Conservation (phyloP, 2,888 invertebrate genomes). For the Thyatira batis region DNA sequence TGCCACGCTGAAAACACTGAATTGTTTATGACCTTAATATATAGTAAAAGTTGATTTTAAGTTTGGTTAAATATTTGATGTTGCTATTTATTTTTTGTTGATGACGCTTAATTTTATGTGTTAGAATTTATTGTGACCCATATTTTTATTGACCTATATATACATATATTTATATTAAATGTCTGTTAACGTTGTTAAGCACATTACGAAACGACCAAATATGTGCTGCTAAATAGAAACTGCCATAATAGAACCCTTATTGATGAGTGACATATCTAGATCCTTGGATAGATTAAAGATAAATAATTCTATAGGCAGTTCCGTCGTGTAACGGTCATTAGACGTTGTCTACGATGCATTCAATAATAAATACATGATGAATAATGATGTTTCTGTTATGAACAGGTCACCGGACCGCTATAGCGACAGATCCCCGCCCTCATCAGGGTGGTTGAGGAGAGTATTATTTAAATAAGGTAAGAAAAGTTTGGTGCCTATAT, state of each 20-base stretch:
- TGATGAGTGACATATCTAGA: not conserved
- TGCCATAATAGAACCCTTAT: not conserved
- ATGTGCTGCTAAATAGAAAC: not conserved
- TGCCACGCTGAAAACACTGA: not conserved
- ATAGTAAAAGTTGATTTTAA: too few species aligned
- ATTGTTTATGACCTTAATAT: too few species aligned
- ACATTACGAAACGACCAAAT: not conserved
- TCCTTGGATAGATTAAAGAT: not conserved
- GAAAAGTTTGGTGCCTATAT: conserved; percentile 7
- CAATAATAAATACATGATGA: conserved; percentile 7
- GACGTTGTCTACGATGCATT: not conserved
- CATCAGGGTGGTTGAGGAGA: conserved; percentile 76
- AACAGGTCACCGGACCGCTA: conserved; percentile 78
- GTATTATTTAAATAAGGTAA: conserved; percentile 70
- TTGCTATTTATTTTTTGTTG: too few species aligned
- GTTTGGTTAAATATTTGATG: too few species aligned
- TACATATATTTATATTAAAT: not conserved
- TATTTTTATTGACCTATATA: not conserved
- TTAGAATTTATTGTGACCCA: too few species aligned
- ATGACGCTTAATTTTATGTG: too few species aligned
- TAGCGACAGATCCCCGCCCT: conserved; percentile 80
- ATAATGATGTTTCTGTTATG: conserved; percentile 21
- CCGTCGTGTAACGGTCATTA: not conserved
- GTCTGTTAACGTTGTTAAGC: too few species aligned
- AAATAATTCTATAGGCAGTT: not conserved